These are phyloP conservation scores for Rhabdornis inornatus DNA, from an alignment of 2,113 vertebrate species.

Conservation along the genomic window DNA sequence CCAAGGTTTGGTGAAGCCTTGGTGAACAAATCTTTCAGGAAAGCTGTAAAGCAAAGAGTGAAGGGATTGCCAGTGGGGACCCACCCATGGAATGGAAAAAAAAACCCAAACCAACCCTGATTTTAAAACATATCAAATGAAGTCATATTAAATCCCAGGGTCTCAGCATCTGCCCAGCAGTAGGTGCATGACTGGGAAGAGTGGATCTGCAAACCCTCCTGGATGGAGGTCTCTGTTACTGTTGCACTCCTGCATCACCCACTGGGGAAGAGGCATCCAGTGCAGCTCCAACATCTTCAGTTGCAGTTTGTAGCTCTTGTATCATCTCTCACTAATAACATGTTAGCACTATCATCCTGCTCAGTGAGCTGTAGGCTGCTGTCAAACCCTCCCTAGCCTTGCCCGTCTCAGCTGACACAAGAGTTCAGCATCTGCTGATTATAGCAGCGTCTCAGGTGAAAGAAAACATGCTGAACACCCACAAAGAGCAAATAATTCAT, in stretches of 20 bases:
- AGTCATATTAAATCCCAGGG: accelerated
- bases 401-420: accelerated
- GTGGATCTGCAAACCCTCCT: background rate
- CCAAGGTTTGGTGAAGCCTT: accelerated
- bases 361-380: background rate
- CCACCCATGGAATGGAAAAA: accelerated
- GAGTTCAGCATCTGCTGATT: background rate
- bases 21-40: accelerated
- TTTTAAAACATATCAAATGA: background rate
- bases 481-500: background rate
- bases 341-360: accelerated
- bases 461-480: background rate
- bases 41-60: background rate
- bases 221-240: accelerated
- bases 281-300: accelerated
- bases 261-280: accelerated
- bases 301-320: accelerated
- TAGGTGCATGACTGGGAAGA: too few relatives aligned
- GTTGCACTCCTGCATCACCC: accelerated
- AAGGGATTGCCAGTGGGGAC: accelerated
- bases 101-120: accelerated
- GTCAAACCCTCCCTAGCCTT: accelerated
- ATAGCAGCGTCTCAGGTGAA: background rate
- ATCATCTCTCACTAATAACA: background rate
- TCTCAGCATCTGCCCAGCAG: background rate